These are phyloP conservation scores for Trididemnum clinides DNA, from an alignment of 23 tunicate genomes.

Conservation along the genomic window DNA sequence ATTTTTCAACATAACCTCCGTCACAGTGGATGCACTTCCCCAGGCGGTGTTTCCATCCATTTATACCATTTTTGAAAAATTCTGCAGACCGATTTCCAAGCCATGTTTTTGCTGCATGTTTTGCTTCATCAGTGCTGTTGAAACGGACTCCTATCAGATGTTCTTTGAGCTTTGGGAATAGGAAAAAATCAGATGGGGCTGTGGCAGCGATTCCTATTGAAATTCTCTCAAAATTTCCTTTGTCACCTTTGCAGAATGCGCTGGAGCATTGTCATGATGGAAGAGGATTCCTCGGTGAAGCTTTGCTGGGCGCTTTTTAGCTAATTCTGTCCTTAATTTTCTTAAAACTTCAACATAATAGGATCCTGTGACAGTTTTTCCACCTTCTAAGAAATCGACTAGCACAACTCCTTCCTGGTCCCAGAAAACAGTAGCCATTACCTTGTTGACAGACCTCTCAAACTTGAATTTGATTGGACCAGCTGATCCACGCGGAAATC, in stretches of 20 bases:
- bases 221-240: not conserved
- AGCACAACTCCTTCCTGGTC: not conserved
- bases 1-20: not conserved
- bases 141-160: not conserved
- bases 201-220: not conserved
- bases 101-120: not conserved
- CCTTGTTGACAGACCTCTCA: not conserved
- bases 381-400: not conserved
- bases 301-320: not conserved
- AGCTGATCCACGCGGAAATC: not conserved
- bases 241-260: not conserved
- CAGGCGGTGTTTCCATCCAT: not conserved
- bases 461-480: not conserved
- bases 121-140: not conserved
- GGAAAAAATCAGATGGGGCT: not conserved
- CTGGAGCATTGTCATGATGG: constrained; percentile 16
- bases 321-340: not conserved
- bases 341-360: not conserved
- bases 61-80: not conserved
- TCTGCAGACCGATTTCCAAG: not conserved
- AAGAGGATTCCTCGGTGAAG: constrained; percentile 3
- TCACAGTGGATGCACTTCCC: not conserved
- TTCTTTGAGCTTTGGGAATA: not conserved
- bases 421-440: constrained; percentile 15
- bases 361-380: not conserved